phyloP scores from a whole-genome alignment of 1,140 invertebrate species.

The Pogonus chalceus region DNA sequence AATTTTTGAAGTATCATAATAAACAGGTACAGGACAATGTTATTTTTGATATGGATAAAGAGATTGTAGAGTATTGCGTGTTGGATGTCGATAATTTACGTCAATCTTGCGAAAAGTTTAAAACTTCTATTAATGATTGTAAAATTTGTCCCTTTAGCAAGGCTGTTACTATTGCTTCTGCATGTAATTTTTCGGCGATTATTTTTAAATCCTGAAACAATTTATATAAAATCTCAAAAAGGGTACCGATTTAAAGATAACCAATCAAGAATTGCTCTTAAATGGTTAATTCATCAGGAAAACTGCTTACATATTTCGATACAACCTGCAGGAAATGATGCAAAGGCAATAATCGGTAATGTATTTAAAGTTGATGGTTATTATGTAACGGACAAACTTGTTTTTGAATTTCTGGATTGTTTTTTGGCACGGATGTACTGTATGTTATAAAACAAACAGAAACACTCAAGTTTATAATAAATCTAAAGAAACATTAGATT shows the following conservation, averaged over 20 bases:
- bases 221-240: background rate
- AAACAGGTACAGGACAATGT: conserved; percentile 12
- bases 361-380: background rate
- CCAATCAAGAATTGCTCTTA: background rate
- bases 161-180: background rate
- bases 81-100: background rate
- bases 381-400: background rate
- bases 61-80: conserved; percentile 14
- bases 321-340: background rate
- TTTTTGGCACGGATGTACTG: background rate
- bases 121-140: background rate
- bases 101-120: background rate
- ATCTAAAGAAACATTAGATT: background rate
- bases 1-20: conserved; percentile 18
- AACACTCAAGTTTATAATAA: background rate
- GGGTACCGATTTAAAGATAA: background rate
- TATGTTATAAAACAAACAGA: background rate
- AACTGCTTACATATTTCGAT: background rate
- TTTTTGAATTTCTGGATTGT: background rate
- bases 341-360: background rate
- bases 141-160: background rate
- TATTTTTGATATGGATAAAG: conserved; percentile 18
- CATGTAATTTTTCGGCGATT: background rate
- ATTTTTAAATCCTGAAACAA: background rate
- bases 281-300: background rate